phyloP scores from a whole-genome alignment of 2,797 vertebrate species.

The Meda fulgida region DNA sequence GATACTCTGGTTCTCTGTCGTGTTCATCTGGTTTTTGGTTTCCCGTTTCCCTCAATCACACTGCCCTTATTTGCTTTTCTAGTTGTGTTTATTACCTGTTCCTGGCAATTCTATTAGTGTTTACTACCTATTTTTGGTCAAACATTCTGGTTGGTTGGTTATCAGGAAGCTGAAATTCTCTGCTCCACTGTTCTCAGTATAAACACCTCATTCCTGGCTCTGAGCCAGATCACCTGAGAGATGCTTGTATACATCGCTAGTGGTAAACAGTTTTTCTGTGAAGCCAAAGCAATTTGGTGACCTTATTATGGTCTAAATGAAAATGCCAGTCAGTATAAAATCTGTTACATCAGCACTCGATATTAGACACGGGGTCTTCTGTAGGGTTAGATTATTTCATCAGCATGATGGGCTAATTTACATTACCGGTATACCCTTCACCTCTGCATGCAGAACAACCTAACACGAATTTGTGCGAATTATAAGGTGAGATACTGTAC shows the following conservation, averaged over 20 bases:
- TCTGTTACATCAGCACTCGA: constrained; percentile 23
- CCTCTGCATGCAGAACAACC: background rate
- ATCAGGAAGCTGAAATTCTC: constrained; percentile 21
- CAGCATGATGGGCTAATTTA: constrained; percentile 13
- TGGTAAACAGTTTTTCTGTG: constrained; percentile 28
- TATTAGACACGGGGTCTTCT: constrained; percentile 19
- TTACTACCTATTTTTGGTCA: background rate
- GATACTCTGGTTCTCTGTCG: background rate
- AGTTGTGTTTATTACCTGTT: background rate
- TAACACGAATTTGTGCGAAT: background rate
- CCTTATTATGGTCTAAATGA: constrained; percentile 41
- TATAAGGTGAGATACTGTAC: background rate
- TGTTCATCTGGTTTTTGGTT: background rate
- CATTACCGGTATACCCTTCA: background rate
- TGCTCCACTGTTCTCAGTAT: constrained; percentile 17
- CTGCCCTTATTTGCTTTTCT: background rate
- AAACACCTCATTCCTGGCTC: background rate
- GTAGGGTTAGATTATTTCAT: constrained; percentile 37
- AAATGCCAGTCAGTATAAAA: constrained; percentile 47
- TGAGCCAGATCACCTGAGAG: constrained; percentile 9
- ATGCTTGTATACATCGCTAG: constrained; percentile 15
- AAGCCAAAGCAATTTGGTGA: constrained; percentile 49
- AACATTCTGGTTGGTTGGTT: background rate
- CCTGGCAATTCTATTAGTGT: background rate
- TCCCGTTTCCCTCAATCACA: background rate